Evolutionary conservation across 2,888 invertebrate genomes (phyloP).

Genomic region (Diadegma fenestrale): DNA sequence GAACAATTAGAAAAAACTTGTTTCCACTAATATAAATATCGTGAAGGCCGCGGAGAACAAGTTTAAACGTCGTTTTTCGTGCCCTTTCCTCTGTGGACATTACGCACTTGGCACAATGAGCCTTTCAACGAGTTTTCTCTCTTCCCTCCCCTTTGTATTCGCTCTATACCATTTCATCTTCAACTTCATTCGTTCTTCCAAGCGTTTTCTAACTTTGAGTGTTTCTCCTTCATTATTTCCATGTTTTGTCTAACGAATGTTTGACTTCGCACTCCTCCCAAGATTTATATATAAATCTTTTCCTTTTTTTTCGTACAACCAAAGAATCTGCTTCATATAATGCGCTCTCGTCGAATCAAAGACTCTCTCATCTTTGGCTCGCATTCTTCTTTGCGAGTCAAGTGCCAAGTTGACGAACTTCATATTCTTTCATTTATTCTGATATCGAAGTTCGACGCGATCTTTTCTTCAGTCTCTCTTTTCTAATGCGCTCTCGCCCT

Average conservation of each 20-base stretch:
- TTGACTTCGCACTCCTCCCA: slow-evolving; percentile 27
- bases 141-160: background rate
- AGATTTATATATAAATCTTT: slow-evolving; percentile 1
- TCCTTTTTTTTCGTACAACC: background rate
- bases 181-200: slow-evolving; percentile 55
- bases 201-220: slow-evolving; percentile 43
- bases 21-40: slow-evolving; percentile 24
- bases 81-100: background rate
- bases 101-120: slow-evolving; percentile 53
- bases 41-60: background rate
- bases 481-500: too few species aligned
- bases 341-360: slow-evolving; percentile 24
- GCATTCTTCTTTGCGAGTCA: background rate
- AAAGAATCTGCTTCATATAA: background rate
- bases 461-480: background rate
- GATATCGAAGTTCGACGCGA: background rate
- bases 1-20: slow-evolving; percentile 40
- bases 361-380: background rate
- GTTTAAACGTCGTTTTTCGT: slow-evolving; percentile 20
- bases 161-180: slow-evolving; percentile 36
- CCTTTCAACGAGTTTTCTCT: slow-evolving; percentile 27
- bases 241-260: slow-evolving; percentile 32
- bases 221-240: slow-evolving; percentile 13
- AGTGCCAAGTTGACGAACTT: slow-evolving; percentile 1
- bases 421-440: too few species aligned